Conservation (phyloP, 1,140 invertebrate genomes). For the Brachionus rubens region DNA sequence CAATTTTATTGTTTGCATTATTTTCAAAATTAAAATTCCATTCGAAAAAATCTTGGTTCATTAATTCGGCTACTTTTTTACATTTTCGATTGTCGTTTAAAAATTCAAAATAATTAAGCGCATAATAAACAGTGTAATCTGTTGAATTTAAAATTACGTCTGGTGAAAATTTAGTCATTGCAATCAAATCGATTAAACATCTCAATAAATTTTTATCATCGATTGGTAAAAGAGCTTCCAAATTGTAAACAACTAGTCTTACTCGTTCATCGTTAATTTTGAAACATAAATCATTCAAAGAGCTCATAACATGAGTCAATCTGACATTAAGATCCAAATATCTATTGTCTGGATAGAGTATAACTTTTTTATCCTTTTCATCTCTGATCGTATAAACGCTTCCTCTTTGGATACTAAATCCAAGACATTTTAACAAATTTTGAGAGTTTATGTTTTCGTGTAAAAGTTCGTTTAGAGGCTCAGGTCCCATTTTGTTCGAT, state of each 20-base stretch:
- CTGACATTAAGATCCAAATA: conserved; percentile 37
- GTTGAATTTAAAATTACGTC: neutral
- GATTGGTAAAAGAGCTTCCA: conserved; percentile 32
- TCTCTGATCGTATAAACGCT: neutral
- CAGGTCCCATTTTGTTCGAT: conserved; percentile 27
- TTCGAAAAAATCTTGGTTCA: neutral
- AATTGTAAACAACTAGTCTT: conserved; percentile 25
- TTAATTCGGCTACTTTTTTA: neutral
- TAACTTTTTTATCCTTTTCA: conserved; percentile 19
- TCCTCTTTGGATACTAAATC: conserved; percentile 24
- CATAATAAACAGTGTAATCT: conserved; percentile 27
- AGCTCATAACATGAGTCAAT: conserved; percentile 24
- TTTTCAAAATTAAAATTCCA: conserved; percentile 13
- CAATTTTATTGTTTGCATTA: neutral
- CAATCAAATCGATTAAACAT: conserved; percentile 30
- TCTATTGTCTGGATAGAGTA: neutral
- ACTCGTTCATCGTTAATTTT: neutral
- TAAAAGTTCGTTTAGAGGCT: conserved; percentile 1
- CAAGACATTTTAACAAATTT: conserved; percentile 25
- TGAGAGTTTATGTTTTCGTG: neutral
- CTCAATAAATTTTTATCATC: conserved; percentile 37
- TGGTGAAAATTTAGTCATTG: conserved; percentile 41
- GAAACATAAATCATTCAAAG: conserved; percentile 28
- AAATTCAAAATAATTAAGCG: conserved; percentile 30
- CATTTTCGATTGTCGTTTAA: neutral